These are phyloP conservation scores for Lepus oiostolus DNA, from an alignment of 2,797 vertebrate genomes.

Conservation along the genomic window DNA sequence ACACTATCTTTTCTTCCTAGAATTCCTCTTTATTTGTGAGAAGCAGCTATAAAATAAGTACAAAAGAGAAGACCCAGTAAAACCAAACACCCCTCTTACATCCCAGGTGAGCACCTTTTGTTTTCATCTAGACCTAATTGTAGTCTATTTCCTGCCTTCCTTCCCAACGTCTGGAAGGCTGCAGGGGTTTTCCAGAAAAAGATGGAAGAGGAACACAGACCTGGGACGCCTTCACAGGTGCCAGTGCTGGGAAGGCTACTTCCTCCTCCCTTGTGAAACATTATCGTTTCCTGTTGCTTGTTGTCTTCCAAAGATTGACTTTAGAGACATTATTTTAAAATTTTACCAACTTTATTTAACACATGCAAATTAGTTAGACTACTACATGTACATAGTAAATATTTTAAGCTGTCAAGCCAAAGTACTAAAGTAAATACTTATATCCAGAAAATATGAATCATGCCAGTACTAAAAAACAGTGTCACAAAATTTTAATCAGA, in stretches of 20 bases:
- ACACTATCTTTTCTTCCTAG: not conserved
- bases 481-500: conserved; percentile 58
- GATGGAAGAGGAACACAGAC: not conserved
- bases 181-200: too few relatives aligned
- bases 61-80: not conserved
- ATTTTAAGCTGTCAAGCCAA: conserved; percentile 11
- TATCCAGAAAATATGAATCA: conserved; percentile 56
- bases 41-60: not conserved
- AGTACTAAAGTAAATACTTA: not conserved
- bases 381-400: not conserved
- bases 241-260: not conserved
- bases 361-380: conserved; percentile 41
- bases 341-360: conserved; percentile 26
- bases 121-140: not conserved
- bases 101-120: not conserved
- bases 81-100: not conserved
- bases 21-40: not conserved
- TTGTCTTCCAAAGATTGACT: not conserved
- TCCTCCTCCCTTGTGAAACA: not conserved
- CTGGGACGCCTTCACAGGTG: not conserved
- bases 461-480: conserved; percentile 27
- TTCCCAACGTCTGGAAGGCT: not conserved
- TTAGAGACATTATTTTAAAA: not conserved
- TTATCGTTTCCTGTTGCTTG: too few relatives aligned
- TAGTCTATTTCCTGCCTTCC: not conserved